phyloP scores from a whole-genome alignment of 1,140 invertebrate genomes.

The Olivierus martensii region DNA sequence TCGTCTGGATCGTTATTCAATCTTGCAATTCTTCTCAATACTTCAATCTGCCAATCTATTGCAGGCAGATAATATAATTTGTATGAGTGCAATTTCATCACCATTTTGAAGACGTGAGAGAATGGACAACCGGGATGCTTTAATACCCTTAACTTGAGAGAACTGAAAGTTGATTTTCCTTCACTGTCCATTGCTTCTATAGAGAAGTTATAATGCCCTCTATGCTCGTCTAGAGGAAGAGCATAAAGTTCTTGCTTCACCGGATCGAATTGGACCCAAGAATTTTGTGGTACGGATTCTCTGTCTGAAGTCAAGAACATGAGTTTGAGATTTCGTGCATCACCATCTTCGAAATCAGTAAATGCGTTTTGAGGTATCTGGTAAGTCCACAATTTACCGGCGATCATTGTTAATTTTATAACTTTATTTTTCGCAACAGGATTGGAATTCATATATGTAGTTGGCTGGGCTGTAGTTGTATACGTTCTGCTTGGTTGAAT shows the following conservation, averaged over 20 bases:
- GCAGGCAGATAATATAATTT: slow-evolving; percentile 36
- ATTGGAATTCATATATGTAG: slow-evolving; percentile 28
- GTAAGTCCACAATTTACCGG: slow-evolving; percentile 57
- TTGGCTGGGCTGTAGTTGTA: not conserved
- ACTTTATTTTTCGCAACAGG: slow-evolving; percentile 56
- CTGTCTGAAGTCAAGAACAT: slow-evolving; percentile 42
- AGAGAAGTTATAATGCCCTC: slow-evolving; percentile 63
- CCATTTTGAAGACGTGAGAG: slow-evolving; percentile 61
- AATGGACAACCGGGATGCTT: slow-evolving; percentile 59
- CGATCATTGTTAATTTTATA: slow-evolving; percentile 54
- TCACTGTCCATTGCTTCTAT: slow-evolving; percentile 60
- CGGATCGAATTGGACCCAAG: slow-evolving; percentile 75
- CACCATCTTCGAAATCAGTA: slow-evolving; percentile 66
- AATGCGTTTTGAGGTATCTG: slow-evolving; percentile 65
- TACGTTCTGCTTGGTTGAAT: not conserved
- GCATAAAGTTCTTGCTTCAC: slow-evolving; percentile 61
- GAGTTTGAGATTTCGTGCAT: slow-evolving; percentile 56
- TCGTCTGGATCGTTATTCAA: slow-evolving; percentile 52
- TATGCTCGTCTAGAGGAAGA: slow-evolving; percentile 59
- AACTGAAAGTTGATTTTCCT: slow-evolving; percentile 50
- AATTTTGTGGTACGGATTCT: slow-evolving; percentile 45
- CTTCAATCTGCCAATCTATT: slow-evolving; percentile 40
- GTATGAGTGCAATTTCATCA: slow-evolving; percentile 40
- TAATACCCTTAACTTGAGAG: slow-evolving; percentile 53
- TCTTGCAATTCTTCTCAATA: slow-evolving; percentile 48